Evolutionary conservation across 2,888 invertebrate genomes (phyloP).

Genomic region (Acholoe squamosa): DNA sequence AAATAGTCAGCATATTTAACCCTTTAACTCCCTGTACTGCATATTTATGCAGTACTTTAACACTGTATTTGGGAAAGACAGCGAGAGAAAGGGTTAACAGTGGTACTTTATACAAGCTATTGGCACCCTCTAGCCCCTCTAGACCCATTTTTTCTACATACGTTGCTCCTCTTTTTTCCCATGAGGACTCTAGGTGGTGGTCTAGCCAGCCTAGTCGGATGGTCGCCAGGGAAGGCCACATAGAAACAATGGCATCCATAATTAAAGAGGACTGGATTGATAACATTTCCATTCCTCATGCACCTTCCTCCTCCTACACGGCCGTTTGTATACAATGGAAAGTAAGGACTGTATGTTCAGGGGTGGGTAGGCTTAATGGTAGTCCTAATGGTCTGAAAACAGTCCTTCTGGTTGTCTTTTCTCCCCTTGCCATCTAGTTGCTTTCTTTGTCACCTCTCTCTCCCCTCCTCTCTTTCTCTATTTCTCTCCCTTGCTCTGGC

Average conservation of each 20-base stretch:
- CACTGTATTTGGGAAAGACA: no score
- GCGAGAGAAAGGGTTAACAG: no score
- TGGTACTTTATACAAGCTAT: no score
- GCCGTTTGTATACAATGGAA: not conserved
- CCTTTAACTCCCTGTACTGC: no score
- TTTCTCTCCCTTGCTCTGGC: no score
- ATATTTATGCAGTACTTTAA: no score
- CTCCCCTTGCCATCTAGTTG: not conserved
- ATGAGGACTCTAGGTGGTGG: not conserved
- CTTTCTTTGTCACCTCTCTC: not conserved
- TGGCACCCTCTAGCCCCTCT: no score
- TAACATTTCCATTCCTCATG: not conserved
- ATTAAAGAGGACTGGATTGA: not conserved
- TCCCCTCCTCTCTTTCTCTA: not conserved
- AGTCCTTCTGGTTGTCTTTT: no score
- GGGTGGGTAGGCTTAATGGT: not conserved
- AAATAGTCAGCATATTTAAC: no score
- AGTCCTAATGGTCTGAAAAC: no score
- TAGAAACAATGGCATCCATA: conserved; percentile 28
- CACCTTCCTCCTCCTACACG: not conserved
- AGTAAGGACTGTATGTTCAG: not conserved
- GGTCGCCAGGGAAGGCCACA: not conserved
- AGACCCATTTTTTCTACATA: no score
- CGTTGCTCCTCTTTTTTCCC: no score
- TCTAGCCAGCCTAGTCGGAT: not conserved